phyloP scores from a whole-genome alignment of 2,888 invertebrate genomes.

The Dendrolimus houi region DNA sequence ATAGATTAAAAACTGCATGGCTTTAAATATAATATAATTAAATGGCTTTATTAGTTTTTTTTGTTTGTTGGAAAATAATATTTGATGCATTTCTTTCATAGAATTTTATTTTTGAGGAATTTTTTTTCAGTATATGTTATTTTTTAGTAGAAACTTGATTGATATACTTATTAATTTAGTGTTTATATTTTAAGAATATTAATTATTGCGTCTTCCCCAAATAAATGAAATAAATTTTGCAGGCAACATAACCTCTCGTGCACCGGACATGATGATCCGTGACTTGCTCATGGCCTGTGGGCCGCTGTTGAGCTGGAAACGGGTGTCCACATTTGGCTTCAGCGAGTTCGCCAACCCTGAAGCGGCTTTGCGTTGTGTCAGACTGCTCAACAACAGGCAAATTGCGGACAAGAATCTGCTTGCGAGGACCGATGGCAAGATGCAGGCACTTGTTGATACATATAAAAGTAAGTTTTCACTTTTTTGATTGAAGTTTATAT shows the following conservation, averaged over 20 bases:
- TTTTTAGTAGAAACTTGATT: no score
- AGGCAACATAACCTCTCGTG: slow-evolving; percentile 86
- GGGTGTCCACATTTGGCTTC: slow-evolving; percentile 98
- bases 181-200: no score
- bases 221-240: neutral
- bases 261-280: slow-evolving; percentile 96
- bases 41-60: no score
- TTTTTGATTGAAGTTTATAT: no score
- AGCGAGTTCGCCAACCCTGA: slow-evolving; percentile 97
- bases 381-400: slow-evolving; percentile 93
- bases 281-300: slow-evolving; percentile 96
- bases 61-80: no score
- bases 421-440: slow-evolving; percentile 98
- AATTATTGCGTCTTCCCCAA: no score
- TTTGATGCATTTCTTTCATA: slow-evolving; percentile 5
- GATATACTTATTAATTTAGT: no score
- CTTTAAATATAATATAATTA: no score
- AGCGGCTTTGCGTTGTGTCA: slow-evolving; percentile 94
- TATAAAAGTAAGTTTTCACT: slow-evolving; percentile 82
- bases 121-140: neutral
- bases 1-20: no score
- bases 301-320: slow-evolving; percentile 96
- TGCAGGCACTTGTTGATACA: slow-evolving; percentile 94
- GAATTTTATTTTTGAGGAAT: neutral
- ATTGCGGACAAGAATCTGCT: slow-evolving; percentile 96